Percentiles rank a stretch among this genome's conserved stretches.
Evolutionary conservation across 2,797 vertebrate species (phyloP).

Genomic region (Danio tinwini): DNA sequence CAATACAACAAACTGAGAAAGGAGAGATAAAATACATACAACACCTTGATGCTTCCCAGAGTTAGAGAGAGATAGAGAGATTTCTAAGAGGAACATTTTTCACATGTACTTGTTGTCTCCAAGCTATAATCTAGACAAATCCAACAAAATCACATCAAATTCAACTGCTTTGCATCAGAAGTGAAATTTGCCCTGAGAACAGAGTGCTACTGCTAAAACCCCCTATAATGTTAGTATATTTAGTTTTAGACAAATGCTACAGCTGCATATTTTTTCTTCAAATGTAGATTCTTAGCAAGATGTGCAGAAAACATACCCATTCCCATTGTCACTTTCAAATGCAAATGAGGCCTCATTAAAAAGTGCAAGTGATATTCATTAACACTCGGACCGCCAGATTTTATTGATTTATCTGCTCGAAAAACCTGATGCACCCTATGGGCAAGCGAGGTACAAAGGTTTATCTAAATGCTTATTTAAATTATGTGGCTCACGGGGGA

Average conservation of each 20-base stretch:
- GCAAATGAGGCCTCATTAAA: conserved; percentile 82
- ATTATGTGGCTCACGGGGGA: conserved; percentile 68
- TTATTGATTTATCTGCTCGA: conserved; percentile 77
- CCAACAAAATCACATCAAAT: too few relatives aligned
- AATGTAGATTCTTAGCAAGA: conserved; percentile 75
- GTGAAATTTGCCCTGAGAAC: not conserved
- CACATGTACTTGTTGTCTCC: too few relatives aligned
- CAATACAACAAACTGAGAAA: too few relatives aligned
- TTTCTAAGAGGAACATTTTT: too few relatives aligned
- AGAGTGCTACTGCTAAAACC: not conserved
- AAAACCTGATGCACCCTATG: conserved; percentile 73
- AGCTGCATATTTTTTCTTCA: conserved; percentile 55
- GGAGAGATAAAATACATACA: too few relatives aligned
- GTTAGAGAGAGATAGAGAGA: too few relatives aligned
- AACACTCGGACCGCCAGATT: conserved; percentile 67
- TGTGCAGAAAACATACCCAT: conserved; percentile 62
- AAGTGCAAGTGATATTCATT: conserved; percentile 80
- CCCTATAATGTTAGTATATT: conserved; percentile 2
- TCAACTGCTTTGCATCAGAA: not conserved
- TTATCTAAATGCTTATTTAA: conserved; percentile 81
- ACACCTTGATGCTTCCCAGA: too few relatives aligned
- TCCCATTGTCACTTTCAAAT: conserved; percentile 78
- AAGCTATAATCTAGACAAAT: not conserved
- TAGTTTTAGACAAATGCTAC: conserved; percentile 41
- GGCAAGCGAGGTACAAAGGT: conserved; percentile 81